These are phyloP conservation scores for Chinchilla lanigera DNA, from an alignment of 2,113 vertebrate species.

Conservation along the genomic window DNA sequence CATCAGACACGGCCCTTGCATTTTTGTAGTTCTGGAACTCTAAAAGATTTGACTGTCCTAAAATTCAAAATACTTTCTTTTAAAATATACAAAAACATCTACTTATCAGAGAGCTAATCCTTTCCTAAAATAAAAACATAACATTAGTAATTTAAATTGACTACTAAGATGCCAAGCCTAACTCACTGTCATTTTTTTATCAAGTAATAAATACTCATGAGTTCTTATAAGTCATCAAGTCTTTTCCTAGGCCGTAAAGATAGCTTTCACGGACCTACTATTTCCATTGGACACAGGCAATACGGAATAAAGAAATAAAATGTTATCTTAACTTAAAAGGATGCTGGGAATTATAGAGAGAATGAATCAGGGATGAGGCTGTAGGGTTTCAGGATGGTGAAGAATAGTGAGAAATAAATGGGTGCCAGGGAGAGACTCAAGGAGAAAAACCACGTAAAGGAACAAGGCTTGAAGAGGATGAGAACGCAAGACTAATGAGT, in stretches of 20 bases:
- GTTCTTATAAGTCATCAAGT: neutral
- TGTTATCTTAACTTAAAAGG: neutral
- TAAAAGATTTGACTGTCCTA: slow-evolving; percentile 19
- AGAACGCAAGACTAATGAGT: neutral
- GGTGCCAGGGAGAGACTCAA: neutral
- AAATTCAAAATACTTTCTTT: neutral
- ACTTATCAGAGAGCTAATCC: neutral
- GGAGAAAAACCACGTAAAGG: neutral
- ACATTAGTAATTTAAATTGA: neutral
- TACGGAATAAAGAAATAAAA: neutral
- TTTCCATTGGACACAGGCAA: neutral
- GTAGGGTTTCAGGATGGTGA: neutral
- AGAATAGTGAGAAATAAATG: neutral
- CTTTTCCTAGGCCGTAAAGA: neutral
- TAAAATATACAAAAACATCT: neutral
- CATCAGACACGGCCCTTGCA: neutral
- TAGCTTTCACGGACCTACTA: neutral
- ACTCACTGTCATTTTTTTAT: neutral
- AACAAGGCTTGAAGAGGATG: neutral
- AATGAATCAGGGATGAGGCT: neutral
- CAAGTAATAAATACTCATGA: neutral
- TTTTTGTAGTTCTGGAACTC: neutral
- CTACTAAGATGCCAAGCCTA: neutral
- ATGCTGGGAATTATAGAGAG: neutral
- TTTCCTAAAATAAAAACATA: neutral